These are phyloP conservation scores for Cyprinella venusta DNA, from an alignment of 2,797 vertebrate species.

Conservation along the genomic window DNA sequence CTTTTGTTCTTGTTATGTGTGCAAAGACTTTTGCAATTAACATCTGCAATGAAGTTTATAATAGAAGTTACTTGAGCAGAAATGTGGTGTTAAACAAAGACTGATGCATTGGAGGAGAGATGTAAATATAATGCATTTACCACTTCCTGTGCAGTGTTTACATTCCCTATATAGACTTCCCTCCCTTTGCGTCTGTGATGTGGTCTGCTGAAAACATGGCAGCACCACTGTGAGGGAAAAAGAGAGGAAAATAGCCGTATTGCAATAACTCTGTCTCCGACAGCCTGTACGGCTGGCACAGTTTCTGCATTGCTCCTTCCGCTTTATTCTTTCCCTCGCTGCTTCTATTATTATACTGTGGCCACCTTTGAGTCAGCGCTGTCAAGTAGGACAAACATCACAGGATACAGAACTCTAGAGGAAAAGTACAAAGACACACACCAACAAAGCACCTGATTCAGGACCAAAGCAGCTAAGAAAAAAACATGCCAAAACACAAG, in stretches of 20 bases:
- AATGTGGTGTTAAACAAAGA: conserved; percentile 8
- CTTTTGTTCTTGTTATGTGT: not conserved
- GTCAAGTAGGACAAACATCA: not conserved
- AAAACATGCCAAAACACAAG: conserved; percentile 25
- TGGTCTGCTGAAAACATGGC: conserved; percentile 46
- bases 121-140: conserved; percentile 2
- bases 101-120: not conserved
- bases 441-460: conserved; percentile 3
- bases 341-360: conserved; percentile 25
- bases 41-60: not conserved
- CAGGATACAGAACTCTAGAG: conserved; percentile 16
- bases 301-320: conserved; percentile 20
- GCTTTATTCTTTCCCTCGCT: conserved; percentile 5
- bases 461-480: not conserved
- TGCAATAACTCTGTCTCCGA: conserved; percentile 34
- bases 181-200: conserved; percentile 6
- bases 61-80: not conserved
- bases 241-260: conserved; percentile 13
- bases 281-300: conserved; percentile 21
- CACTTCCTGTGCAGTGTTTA: conserved; percentile 40
- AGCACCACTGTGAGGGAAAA: conserved; percentile 14
- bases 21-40: not conserved
- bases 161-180: conserved; percentile 17
- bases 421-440: not conserved
- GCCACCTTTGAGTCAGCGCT: conserved; percentile 36